Evolutionary conservation across 2,888 invertebrate species (phyloP).

Genomic region (Eristalis pertinax): DNA sequence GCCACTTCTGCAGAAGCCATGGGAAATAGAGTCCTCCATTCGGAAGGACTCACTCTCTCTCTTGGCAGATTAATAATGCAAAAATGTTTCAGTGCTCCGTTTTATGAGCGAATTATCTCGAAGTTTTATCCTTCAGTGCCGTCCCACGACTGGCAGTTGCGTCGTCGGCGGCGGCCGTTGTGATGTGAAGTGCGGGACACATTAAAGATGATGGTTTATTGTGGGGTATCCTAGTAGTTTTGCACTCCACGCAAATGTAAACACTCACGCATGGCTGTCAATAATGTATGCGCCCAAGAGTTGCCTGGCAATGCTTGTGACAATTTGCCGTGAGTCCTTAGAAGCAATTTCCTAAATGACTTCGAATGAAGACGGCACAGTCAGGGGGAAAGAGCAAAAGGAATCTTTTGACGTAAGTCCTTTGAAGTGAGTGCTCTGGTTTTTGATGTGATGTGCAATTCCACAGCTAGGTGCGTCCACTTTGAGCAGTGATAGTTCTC

Average conservation of each 20-base stretch:
- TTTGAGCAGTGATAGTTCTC: neutral
- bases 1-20: neutral
- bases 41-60: neutral
- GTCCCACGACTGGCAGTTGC: neutral
- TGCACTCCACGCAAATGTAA: neutral
- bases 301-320: neutral
- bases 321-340: neutral
- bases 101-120: neutral
- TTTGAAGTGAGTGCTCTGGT: neutral
- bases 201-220: slow-evolving; percentile 6
- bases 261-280: neutral
- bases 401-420: neutral
- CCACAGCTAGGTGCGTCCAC: neutral
- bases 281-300: neutral
- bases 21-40: neutral
- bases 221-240: neutral
- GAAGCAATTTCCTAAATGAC: neutral
- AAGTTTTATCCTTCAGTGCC: neutral
- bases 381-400: too few relatives aligned
- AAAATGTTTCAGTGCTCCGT: neutral
- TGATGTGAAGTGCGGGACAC: neutral
- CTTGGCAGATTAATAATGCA: slow-evolving; percentile 7
- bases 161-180: too few relatives aligned
- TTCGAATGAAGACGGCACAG: neutral
- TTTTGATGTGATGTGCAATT: neutral